phyloP scores from a whole-genome alignment of 1,140 invertebrate genomes.

The Camponotus vicinus region DNA sequence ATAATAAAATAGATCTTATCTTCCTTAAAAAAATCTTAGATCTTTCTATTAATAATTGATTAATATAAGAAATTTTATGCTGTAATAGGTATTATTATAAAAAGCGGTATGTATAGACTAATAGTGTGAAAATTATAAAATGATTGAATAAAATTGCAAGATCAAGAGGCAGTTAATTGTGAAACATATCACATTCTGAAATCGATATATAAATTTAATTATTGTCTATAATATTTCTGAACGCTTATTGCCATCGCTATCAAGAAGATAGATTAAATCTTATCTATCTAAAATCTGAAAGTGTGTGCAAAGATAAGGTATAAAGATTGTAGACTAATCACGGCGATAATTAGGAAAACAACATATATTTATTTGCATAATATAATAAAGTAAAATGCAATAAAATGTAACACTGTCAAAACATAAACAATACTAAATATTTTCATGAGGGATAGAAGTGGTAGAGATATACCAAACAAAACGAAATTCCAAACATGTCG shows the following conservation, averaged over 20 bases:
- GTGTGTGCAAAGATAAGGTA: neutral
- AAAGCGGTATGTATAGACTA: neutral
- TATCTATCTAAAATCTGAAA: neutral
- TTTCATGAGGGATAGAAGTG: conserved; percentile 54
- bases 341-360: conserved; percentile 71
- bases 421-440: conserved; percentile 70
- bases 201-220: neutral
- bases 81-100: neutral
- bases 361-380: conserved; percentile 73
- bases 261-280: neutral
- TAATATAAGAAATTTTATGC: neutral
- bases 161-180: neutral
- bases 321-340: neutral
- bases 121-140: neutral
- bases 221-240: neutral
- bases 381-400: conserved; percentile 77
- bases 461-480: conserved; percentile 73
- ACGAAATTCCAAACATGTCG: conserved; percentile 63
- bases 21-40: no score
- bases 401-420: conserved; percentile 72
- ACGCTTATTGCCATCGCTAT: neutral
- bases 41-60: no score
- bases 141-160: neutral
- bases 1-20: no score
- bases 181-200: neutral